Conservation (phyloP, 2,113 vertebrate genomes). For the Vulpes lagopus region DNA sequence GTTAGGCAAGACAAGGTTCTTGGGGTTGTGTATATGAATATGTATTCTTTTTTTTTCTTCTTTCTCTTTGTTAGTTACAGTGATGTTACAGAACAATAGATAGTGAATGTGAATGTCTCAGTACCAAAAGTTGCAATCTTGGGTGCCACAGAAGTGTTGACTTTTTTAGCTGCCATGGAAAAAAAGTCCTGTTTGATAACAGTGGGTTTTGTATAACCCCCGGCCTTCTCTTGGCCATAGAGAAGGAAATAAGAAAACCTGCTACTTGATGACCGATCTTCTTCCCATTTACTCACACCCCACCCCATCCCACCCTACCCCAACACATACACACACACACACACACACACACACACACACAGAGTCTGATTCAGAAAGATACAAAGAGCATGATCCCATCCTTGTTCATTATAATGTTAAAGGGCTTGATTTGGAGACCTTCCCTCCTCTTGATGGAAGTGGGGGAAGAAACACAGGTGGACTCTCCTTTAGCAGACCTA, state of each 20-base stretch:
- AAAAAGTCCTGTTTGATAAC: not conserved
- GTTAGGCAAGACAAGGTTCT: not conserved
- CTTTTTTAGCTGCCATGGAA: not conserved
- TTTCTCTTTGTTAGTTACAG: not conserved
- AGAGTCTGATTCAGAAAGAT: not conserved
- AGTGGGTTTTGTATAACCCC: not conserved
- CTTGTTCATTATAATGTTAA: not conserved
- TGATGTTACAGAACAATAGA: not conserved
- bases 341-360: not conserved
- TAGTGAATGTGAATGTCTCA: not conserved
- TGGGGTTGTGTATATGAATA: not conserved
- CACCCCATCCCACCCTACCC: not conserved
- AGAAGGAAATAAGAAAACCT: not conserved
- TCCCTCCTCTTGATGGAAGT: not conserved
- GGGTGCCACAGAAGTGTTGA: not conserved
- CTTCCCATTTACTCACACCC: not conserved
- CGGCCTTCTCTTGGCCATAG: not conserved
- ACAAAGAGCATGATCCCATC: rapidly evolving
- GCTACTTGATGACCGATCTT: not conserved
- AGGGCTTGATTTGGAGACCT: not conserved
- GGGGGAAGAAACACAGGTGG: not conserved
- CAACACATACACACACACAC: not conserved
- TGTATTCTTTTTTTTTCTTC: not conserved
- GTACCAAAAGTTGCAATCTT: not conserved
- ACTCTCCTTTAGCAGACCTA: not conserved